A percentile compares a stretch with the other conserved stretches of the same genome.
Evolutionary conservation across 2,888 invertebrate species (phyloP).

Genomic region (Boloria euphrosyne): DNA sequence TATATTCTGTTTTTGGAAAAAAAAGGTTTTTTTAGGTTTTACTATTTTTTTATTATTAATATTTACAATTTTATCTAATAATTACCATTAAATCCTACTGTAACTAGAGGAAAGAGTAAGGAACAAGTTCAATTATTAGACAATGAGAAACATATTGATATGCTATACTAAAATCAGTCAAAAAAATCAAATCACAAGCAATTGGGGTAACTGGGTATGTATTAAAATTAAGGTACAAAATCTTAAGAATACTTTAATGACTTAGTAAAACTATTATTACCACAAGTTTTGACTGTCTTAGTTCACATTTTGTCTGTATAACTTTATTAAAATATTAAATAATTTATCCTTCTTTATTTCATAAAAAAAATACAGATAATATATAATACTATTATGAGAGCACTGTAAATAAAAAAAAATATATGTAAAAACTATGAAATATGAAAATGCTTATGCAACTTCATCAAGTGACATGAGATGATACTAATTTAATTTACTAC

Average conservation of each 20-base stretch:
- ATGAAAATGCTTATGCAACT: not conserved
- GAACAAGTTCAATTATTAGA: constrained; percentile 24
- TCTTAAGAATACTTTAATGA: constrained; percentile 24
- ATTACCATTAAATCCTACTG: constrained; percentile 21
- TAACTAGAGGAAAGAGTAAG: constrained; percentile 16
- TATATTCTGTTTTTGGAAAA: not conserved
- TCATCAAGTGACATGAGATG: too few species aligned
- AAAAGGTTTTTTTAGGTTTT: constrained; percentile 12
- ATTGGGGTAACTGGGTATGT: constrained; percentile 23
- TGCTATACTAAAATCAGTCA: constrained; percentile 23
- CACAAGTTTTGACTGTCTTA: constrained; percentile 12
- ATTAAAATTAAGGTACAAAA: constrained; percentile 13
- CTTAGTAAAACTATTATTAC: constrained; percentile 24
- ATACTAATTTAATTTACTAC: not conserved
- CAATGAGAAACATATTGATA: constrained; percentile 12
- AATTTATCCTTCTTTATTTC: constrained; percentile 1
- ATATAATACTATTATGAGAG: constrained; percentile 13
- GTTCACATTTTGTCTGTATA: constrained; percentile 13
- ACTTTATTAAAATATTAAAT: constrained; percentile 16
- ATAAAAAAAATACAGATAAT: constrained; percentile 11
- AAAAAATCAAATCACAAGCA: constrained; percentile 16
- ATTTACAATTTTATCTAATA: constrained; percentile 29
- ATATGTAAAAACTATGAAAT: too few species aligned
- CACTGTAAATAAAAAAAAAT: constrained; percentile 9
- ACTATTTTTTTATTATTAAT: constrained; percentile 25